Evolutionary conservation across 2,113 vertebrate species (phyloP), one percentile per base, ranked within the genome.

Genomic region (Sander vitreus): DNA sequence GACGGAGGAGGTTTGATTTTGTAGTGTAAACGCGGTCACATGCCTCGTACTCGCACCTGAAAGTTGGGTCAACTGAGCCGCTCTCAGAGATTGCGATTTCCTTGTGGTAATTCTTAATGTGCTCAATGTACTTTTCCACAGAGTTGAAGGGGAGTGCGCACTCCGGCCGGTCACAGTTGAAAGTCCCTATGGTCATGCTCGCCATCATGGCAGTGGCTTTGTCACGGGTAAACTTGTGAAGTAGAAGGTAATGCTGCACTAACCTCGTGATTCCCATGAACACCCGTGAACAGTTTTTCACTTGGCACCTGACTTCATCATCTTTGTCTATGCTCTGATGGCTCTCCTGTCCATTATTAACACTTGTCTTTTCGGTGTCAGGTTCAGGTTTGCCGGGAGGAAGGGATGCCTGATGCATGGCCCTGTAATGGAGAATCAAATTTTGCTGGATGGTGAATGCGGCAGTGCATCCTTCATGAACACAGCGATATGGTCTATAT

Each of bases 361-460:
- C 76, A 23, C 78, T 94, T 75, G 19, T 92, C 73, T 0, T 73
- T 60, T 97, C 97, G 14, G 95, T 88, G 74, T 97, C 96, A n/a
- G 91, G 51, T 76, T 97, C 97, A 0, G 82, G 77, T 86, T 97
- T 93, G 88, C 94, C 95, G 8, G 92, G 89, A n/a, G 97, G 94
- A 33, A 97, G 92, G 75, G 97, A 95, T 2, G 97, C 97, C 87
- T 99, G 98, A 93, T 99, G 98, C 90, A 99, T 97, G 86, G 97
- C 97, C 76, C 97, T 97, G 85, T 99, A 99, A 92, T 99, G 98
- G 55, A 99, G 97, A 89, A 99, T 99, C 62, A 99, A 86, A 90
- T 99, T 99, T 43, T 99, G 98, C 7, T 99, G 97, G 93, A 99
- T 98, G 0, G 98, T 99, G 84, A 99, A 99, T 12, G 98, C 98